Conservation (phyloP, 2,888 invertebrate species). For the Emmelina monodactyla region DNA sequence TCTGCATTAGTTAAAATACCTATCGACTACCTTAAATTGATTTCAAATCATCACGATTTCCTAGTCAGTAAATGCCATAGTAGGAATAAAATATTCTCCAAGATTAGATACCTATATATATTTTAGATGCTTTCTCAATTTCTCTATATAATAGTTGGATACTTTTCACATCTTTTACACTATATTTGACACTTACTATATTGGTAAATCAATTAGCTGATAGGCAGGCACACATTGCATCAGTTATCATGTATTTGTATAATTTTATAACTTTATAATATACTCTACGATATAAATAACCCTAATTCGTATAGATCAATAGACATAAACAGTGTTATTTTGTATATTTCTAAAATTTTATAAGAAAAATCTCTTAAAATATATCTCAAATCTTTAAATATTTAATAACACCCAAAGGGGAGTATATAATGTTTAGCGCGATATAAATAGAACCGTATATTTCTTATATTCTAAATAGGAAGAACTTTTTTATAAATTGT, state of each 20-base stretch:
- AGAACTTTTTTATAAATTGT: constrained; percentile 44
- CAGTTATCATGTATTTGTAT: constrained; percentile 5
- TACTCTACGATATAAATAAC: background rate
- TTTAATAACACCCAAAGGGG: constrained; percentile 32
- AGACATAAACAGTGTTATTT: constrained; percentile 46
- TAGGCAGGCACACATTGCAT: constrained; percentile 33
- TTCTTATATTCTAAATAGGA: constrained; percentile 53
- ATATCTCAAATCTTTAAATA: constrained; percentile 52
- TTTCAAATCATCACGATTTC: constrained; percentile 54
- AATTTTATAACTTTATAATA: constrained; percentile 2
- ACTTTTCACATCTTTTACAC: constrained; percentile 22
- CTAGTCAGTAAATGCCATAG: constrained; percentile 62
- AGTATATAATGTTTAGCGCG: constrained; percentile 33
- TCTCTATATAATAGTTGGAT: constrained; percentile 25
- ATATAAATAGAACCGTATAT: constrained; percentile 49
- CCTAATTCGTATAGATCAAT: constrained; percentile 1
- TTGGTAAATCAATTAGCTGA: constrained; percentile 39
- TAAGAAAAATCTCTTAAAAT: constrained; percentile 64
- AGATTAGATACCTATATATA: constrained; percentile 29
- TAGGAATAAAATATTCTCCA: constrained; percentile 59
- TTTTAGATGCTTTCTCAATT: constrained; percentile 22
- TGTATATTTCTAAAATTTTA: constrained; percentile 45
- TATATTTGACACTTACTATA: constrained; percentile 28
- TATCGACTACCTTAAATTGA: constrained; percentile 44
- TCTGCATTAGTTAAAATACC: constrained; percentile 38